Base-by-base conservation (phyloP, 1,140 invertebrate species). In the Thaumetopoea pityocampa region DNA sequence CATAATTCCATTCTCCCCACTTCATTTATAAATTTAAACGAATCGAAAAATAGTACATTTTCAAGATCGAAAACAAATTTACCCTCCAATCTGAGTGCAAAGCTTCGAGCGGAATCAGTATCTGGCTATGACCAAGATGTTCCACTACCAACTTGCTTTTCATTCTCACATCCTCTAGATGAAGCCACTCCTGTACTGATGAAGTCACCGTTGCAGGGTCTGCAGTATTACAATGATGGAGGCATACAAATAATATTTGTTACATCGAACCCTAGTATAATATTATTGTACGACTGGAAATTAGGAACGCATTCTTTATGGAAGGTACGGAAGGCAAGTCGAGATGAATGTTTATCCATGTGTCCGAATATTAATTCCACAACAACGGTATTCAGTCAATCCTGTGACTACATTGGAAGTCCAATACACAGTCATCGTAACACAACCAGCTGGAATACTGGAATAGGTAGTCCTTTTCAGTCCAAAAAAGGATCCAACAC, bases 101-200 rank as follows among this genome's bases (percentile, higher is more conserved):
- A 68, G 29, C 52, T 79, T 26, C 63, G 67, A 10, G 64, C 67
- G 0, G 76, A 81, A 26, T 80, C 76, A 1, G 49, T 73, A 4
- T 72, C 70, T n/a, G 76, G 59, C 0, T 78, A 59, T 26, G 80
- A 85, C 14, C 59, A 67, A 3, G 82, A 85, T 23, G 67, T 72
- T 29, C 65, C 70, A 1, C 70, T 92, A 55, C 91, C 92, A 1
- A 90, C 90, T 1, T 85, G 94, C 24, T 97, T 94, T 81, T 95
- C 94, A 16, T 80, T 97, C 51, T 87, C 92, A 10, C 94, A 97
- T 88, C 95, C 95, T 1, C 82, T 97, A 16, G 93, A 97, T 84
- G 96, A 97, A 85, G 92, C 96, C 16, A 91, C 91, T 35, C 95
- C 95, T 2, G 88, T 97, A 16, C 85, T 96, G 3, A 89, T 93